Percentiles rank a stretch among this genome's conserved stretches.
Conservation (phyloP, 1,140 invertebrate genomes). For the Chelonus insularis region DNA sequence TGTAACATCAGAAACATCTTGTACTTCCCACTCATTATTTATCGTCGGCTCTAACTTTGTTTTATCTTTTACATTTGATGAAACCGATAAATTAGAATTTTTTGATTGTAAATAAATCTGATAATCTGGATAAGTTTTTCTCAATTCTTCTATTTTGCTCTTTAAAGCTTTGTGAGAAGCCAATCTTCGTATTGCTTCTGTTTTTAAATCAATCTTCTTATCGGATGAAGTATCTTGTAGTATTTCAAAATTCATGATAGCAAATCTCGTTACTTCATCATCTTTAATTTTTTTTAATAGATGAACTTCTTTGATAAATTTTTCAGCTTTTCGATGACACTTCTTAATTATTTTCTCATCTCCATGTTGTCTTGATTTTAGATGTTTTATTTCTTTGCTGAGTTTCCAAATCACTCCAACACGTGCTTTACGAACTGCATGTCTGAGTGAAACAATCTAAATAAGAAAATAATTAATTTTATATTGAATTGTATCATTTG, state of each 20-base stretch:
- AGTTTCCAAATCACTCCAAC: slow-evolving; percentile 43
- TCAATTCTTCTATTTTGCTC: slow-evolving; percentile 40
- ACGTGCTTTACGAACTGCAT: slow-evolving; percentile 40
- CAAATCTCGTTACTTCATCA: slow-evolving; percentile 50
- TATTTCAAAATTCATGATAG: slow-evolving; percentile 34
- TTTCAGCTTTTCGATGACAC: slow-evolving; percentile 40
- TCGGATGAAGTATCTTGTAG: slow-evolving; percentile 40
- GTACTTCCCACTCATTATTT: slow-evolving; percentile 32
- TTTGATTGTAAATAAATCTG: slow-evolving; percentile 31
- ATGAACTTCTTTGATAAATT: slow-evolving; percentile 39
- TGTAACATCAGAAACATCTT: slow-evolving; percentile 40
- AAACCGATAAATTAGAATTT: slow-evolving; percentile 21
- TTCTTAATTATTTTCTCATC: slow-evolving; percentile 43
- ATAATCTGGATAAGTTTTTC: slow-evolving; percentile 48
- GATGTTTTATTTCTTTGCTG: slow-evolving; percentile 38
- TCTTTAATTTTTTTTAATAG: slow-evolving; percentile 46
- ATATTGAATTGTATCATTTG: too few relatives aligned
- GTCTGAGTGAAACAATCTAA: slow-evolving; percentile 49
- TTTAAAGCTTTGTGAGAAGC: slow-evolving; percentile 38
- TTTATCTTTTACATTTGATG: slow-evolving; percentile 16
- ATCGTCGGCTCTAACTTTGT: background rate
- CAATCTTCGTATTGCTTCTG: slow-evolving; percentile 40
- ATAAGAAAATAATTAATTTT: slow-evolving; percentile 23
- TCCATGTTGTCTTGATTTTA: slow-evolving; percentile 39
- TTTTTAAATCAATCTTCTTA: slow-evolving; percentile 20